Evolutionary conservation across 1,140 invertebrate species (phyloP), one percentile per base, ranked within the genome.

Genomic region (Heterodera carotae): DNA sequence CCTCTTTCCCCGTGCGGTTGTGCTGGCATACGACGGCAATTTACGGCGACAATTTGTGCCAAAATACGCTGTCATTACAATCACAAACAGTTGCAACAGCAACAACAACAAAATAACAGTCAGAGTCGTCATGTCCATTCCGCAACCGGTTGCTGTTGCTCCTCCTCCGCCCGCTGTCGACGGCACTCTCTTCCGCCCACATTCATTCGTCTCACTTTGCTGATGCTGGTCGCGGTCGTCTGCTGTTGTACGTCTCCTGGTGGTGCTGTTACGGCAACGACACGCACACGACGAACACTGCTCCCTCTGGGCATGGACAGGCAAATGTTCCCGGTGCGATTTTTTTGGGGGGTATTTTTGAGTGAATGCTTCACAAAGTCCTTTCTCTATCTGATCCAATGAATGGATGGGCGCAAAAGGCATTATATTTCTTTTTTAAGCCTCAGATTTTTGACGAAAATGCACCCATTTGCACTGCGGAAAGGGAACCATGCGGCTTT

Each of bases 401-500:
- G n/a, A n/a, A n/a, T n/a, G n/a, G n/a, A n/a, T n/a, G n/a, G n/a
- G n/a, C n/a, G n/a, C n/a, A n/a, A n/a, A n/a, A n/a, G n/a, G n/a
- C n/a, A n/a, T n/a, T 29, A 73, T 22, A 25, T 25, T 69, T 29
- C 43, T 56, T 18, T 71, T 72, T 81, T 34, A 33, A 81, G 80
- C 31, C 68, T 59, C 80, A 71, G 43, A 73, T 27, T 59, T 83
- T 83, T 69, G 83, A 83, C 69, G 43, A 53, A 56, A 74, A 75
- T 43, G 80, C 83, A 29, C 80, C 83, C 29, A 53, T 76, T 48
- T 82, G 81, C 56, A 77, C 59, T 15, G 31, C 68, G 33, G 80
- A 77, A 27, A 48, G 67, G 62, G 81, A 83, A 39, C 81, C 81
- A 18, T 83, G 81, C 64, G 81, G 81, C 27, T 83, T 83, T 66